Percentiles rank a stretch among this genome's conserved stretches.
Conservation (phyloP, 2,113 vertebrate species). For the Elachura formosa region DNA sequence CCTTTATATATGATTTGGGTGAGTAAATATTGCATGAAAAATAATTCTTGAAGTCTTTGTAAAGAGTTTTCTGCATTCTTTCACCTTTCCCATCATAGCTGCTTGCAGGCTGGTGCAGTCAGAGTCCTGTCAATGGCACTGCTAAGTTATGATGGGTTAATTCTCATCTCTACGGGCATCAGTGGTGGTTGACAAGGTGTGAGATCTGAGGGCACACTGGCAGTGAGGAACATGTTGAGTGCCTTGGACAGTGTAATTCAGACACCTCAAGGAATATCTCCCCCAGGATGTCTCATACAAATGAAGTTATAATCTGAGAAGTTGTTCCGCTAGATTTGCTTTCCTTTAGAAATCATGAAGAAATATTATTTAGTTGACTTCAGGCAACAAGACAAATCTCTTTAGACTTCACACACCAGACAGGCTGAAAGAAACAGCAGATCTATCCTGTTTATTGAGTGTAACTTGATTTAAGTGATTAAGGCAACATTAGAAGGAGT, state of each 20-base stretch:
- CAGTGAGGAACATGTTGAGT: rapidly evolving
- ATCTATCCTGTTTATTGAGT: not conserved
- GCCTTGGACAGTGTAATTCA: not conserved
- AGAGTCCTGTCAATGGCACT: not conserved
- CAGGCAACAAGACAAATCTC: not conserved
- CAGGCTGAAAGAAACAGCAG: not conserved
- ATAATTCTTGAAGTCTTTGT: not conserved
- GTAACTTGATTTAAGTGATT: not conserved
- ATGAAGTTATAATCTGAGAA: not conserved
- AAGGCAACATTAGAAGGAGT: not conserved
- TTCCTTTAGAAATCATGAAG: not conserved
- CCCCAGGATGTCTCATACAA: not conserved
- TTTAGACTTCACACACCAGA: not conserved
- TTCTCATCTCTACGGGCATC: not conserved
- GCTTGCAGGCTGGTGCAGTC: not conserved
- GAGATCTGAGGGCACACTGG: not conserved
- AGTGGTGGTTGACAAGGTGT: not conserved
- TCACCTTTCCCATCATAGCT: not conserved
- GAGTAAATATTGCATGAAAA: not conserved
- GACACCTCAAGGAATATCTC: not conserved
- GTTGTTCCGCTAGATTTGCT: not conserved
- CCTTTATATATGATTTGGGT: not conserved
- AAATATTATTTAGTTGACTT: not conserved
- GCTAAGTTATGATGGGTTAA: not conserved
- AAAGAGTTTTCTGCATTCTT: not conserved